Conservation (phyloP, 2,888 invertebrate genomes). For the Petrolisthes cinctipes region DNA sequence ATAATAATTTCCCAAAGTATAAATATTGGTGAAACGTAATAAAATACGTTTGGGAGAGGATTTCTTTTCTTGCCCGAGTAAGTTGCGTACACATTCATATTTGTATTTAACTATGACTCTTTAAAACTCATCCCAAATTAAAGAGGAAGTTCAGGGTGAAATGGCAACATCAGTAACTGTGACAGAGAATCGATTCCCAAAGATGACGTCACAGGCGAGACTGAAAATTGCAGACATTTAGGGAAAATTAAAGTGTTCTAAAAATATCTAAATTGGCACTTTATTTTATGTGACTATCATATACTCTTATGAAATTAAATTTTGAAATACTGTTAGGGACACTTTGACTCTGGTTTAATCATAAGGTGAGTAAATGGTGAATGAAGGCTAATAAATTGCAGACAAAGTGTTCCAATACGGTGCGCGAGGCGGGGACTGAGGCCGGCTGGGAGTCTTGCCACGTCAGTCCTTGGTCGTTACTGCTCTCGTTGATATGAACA, state of each 20-base stretch:
- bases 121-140: no score
- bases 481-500: slow-evolving; percentile 61
- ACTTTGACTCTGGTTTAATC: not conserved
- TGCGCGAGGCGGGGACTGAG: not conserved
- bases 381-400: not conserved
- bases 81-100: no score
- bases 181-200: not conserved
- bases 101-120: no score
- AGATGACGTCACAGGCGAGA: slow-evolving; percentile 57
- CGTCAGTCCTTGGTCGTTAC: slow-evolving; percentile 61
- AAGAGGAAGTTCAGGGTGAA: not conserved
- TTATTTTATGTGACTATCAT: not conserved
- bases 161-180: not conserved
- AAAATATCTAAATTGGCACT: not conserved
- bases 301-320: not conserved
- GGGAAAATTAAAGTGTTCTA: slow-evolving; percentile 25
- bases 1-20: no score
- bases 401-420: slow-evolving; percentile 34
- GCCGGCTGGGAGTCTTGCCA: slow-evolving; percentile 26
- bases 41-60: no score
- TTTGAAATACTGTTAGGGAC: not conserved
- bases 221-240: not conserved
- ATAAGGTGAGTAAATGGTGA: not conserved
- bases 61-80: no score
- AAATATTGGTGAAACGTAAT: no score